These are phyloP conservation scores for Scaptomyza flava DNA, from an alignment of 2,888 invertebrate species.

Conservation along the genomic window DNA sequence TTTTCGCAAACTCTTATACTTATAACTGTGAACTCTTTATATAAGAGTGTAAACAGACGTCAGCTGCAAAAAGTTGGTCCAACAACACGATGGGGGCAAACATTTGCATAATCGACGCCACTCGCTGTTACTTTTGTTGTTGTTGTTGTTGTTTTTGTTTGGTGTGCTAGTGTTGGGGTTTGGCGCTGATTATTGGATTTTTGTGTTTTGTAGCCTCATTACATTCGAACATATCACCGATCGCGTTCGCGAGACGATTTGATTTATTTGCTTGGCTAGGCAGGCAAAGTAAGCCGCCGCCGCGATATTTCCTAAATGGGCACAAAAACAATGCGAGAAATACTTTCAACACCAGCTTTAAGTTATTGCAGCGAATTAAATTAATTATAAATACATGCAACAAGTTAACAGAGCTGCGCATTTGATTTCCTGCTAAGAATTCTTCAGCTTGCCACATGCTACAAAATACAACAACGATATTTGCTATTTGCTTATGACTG, in stretches of 20 bases:
- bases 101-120: conserved; percentile 72
- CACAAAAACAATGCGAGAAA: conserved; percentile 50
- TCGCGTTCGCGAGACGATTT: conserved; percentile 54
- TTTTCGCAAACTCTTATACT: not conserved
- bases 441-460: conserved; percentile 44
- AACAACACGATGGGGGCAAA: conserved; percentile 26
- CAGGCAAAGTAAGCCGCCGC: conserved; percentile 54
- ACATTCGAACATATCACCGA: conserved; percentile 78
- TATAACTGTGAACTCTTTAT: not conserved
- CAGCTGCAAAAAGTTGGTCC: conserved; percentile 25
- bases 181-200: conserved; percentile 49
- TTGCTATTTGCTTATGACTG: conserved; percentile 27
- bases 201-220: conserved; percentile 66
- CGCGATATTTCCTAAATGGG: conserved; percentile 71
- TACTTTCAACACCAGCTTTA: conserved; percentile 73
- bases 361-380: conserved; percentile 69
- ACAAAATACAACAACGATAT: conserved; percentile 20
- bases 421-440: conserved; percentile 67
- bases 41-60: conserved; percentile 26
- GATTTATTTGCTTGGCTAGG: conserved; percentile 75
- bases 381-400: conserved; percentile 68
- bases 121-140: conserved; percentile 19
- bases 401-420: conserved; percentile 38
- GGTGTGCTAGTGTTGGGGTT: conserved; percentile 32
- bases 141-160: conserved; percentile 10